A percentile compares a stretch with the other conserved stretches of the same genome.
Conservation (phyloP, 1,140 invertebrate species). For the Ganaspis sp. region DNA sequence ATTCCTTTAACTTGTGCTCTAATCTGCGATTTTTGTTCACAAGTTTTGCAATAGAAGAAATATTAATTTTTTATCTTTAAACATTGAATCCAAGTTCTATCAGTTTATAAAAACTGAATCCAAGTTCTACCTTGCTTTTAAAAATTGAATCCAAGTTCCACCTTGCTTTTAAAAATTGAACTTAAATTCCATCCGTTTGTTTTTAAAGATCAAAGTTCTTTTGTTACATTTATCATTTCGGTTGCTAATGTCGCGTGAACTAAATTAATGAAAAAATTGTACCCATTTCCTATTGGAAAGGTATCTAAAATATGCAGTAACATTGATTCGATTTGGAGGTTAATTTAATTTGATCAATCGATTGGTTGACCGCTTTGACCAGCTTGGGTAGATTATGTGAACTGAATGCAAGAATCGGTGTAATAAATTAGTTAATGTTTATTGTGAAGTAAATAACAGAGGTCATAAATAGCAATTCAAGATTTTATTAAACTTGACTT, state of each 20-base stretch:
- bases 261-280: neutral
- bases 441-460: neutral
- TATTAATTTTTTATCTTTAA: no score
- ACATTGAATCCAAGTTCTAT: no score
- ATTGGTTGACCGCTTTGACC: conserved; percentile 4
- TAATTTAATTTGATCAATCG: conserved; percentile 14
- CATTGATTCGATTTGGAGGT: conserved; percentile 10
- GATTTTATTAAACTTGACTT: neutral
- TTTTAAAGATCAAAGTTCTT: no score
- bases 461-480: neutral
- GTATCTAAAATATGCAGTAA: neutral
- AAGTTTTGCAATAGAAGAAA: no score
- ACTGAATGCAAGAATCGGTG: neutral
- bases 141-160: no score
- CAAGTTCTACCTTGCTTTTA: no score
- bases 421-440: conserved; percentile 7
- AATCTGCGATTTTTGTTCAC: no score
- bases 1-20: neutral
- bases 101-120: no score
- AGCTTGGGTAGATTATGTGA: conserved; percentile 8
- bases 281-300: neutral
- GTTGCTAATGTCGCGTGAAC: no score
- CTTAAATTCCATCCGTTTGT: no score
- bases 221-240: no score
- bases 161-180: no score